These are phyloP conservation scores for Chydorus sphaericus DNA, from an alignment of 2,888 invertebrate species.

Conservation along the genomic window DNA sequence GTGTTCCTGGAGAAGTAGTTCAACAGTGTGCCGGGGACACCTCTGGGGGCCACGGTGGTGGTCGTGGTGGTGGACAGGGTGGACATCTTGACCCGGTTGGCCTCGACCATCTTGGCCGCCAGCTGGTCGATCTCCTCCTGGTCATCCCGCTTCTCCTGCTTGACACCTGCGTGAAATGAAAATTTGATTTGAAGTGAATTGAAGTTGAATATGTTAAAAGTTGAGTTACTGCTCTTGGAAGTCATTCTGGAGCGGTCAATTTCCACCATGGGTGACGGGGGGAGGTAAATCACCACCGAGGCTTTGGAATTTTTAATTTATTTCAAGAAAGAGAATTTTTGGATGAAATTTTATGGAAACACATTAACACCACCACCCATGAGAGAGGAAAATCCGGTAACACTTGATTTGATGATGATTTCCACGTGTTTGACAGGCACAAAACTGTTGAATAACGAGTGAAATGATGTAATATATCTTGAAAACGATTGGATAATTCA, in stretches of 20 bases:
- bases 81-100: constrained; percentile 48
- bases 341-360: too few species aligned
- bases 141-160: constrained; percentile 55
- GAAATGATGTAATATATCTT: too few species aligned
- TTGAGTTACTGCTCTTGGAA: neutral
- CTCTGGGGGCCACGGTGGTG: neutral
- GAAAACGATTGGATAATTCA: too few species aligned
- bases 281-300: too few species aligned
- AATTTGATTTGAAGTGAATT: neutral
- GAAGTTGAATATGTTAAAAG: neutral
- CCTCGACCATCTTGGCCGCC: constrained; percentile 75
- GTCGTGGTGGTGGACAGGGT: constrained; percentile 24
- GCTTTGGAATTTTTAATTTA: too few species aligned
- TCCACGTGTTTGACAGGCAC: too few species aligned
- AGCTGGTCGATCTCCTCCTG: constrained; percentile 74
- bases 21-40: neutral
- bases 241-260: constrained; percentile 6
- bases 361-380: too few species aligned
- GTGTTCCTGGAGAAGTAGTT: constrained; percentile 9
- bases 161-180: constrained; percentile 34
- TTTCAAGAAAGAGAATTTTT: neutral
- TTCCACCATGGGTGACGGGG: constrained; percentile 10
- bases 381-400: too few species aligned
- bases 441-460: too few species aligned
- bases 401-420: too few species aligned